Evolutionary conservation across 2,888 invertebrate species (phyloP), one percentile per base, ranked within the genome.

Genomic region (Agrilus cyanescens): DNA sequence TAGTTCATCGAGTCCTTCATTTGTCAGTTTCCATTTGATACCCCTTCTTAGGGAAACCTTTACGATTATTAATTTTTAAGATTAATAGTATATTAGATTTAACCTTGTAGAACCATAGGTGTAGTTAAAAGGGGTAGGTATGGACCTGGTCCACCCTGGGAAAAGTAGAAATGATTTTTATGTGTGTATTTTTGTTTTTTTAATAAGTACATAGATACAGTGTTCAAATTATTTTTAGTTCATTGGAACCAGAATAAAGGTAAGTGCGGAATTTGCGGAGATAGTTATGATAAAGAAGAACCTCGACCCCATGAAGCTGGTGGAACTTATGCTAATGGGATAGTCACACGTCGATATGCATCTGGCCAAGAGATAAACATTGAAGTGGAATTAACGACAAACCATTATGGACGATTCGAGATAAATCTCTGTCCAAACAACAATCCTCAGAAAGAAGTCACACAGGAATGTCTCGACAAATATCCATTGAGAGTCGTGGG

Each of bases 271-370:
- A 74, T 89, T 31, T 94, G 94, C 59, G 94, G 94, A 0, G 93
- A 94, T 65, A 80, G 89, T 2, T 82, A 78, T 59, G 80, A 85
- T 51, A 66, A 81, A 8, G 66, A 65, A 10, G 66, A 66, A 42
- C 90, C 90, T 0, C 71, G 89, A n/a, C 83, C 86, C 0, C 90
- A 91, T 60, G 91, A 91, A 69, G 88, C 87, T 1, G 87, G 89
- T 4, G 91, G 91, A 6, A 76, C 80, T 65, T 91, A 75, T 59
- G 90, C 84, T 34, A 86, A 85, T 66, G 90, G 89, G 25, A 85
- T 89, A 54, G 82, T 88, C 52, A 81, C 82, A 16, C 72, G 82
- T 44, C 83, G 82, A 56, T 91, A 89, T 66, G 80, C 81, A 43
- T 76, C 82, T 3, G 90, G 90, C 25, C 88, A 89, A 82, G 82